Evolutionary conservation across 92 coral and sea anemone species (phyloP).

Genomic region (Pocillopora grandis): DNA sequence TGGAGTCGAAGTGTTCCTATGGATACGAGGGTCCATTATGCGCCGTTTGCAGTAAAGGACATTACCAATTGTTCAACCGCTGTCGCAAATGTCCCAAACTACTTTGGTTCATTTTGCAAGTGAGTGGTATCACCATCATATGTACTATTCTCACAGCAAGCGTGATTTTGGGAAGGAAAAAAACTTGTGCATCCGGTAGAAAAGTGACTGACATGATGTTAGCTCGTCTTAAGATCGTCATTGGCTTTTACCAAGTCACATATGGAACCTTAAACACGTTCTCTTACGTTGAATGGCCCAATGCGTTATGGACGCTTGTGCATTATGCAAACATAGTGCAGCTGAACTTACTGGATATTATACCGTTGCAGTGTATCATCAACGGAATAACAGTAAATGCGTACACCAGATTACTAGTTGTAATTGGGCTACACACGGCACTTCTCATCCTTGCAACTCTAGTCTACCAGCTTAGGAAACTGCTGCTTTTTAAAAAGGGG

Average conservation of each 20-base stretch:
- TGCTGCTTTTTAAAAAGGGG: background rate
- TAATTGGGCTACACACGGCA: constrained; percentile 23
- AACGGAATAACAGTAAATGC: constrained; percentile 40
- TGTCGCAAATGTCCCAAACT: constrained; percentile 56
- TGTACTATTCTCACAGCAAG: constrained; percentile 17
- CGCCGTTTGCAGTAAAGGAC: constrained; percentile 54
- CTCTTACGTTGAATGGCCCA: constrained; percentile 60
- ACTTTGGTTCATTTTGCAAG: constrained; percentile 53
- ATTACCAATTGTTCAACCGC: constrained; percentile 39
- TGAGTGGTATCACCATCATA: constrained; percentile 20
- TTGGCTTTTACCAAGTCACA: constrained; percentile 65
- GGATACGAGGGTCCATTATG: constrained; percentile 65
- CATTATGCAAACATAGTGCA: constrained; percentile 57
- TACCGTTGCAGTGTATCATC: constrained; percentile 55
- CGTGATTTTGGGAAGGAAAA: constrained; percentile 32
- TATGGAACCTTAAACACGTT: constrained; percentile 58
- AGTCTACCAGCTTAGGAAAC: constrained; percentile 28
- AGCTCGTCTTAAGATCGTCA: constrained; percentile 60
- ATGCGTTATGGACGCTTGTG: constrained; percentile 38
- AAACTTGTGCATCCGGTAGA: constrained; percentile 10
- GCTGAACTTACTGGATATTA: constrained; percentile 50
- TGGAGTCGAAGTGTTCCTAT: constrained; percentile 54
- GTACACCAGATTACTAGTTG: constrained; percentile 48
- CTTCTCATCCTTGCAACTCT: constrained; percentile 24
- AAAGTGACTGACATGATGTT: constrained; percentile 44